These are phyloP conservation scores for Drosophila testacea DNA, from an alignment of 2,888 invertebrate genomes.

Conservation along the genomic window DNA sequence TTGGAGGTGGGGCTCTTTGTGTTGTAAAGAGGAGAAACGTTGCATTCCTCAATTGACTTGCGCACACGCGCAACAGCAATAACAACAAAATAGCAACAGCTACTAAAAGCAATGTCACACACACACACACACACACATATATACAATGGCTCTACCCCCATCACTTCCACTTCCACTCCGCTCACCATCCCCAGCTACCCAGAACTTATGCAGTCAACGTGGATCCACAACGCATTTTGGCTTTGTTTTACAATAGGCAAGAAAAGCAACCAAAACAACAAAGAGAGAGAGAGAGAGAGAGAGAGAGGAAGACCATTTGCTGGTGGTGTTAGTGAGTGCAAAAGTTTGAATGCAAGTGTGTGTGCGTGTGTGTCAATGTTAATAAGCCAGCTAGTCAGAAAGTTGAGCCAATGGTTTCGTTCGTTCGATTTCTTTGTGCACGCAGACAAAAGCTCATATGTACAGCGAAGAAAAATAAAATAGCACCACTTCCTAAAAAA, in stretches of 20 bases:
- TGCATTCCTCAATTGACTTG: slow-evolving; percentile 75
- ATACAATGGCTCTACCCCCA: slow-evolving; percentile 5
- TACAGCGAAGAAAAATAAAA: background rate
- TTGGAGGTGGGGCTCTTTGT: slow-evolving; percentile 6
- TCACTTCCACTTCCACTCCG: background rate
- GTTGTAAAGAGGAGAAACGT: slow-evolving; percentile 22
- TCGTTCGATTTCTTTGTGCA: slow-evolving; percentile 60
- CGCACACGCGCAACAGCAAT: slow-evolving; percentile 64
- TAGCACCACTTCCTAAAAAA: too few relatives aligned
- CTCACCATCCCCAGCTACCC: slow-evolving; percentile 15
- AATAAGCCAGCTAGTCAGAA: slow-evolving; percentile 60
- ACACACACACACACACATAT: slow-evolving; percentile 39
- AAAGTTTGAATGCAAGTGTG: slow-evolving; percentile 18
- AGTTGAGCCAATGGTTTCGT: slow-evolving; percentile 34
- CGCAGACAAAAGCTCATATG: slow-evolving; percentile 29
- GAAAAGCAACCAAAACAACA: slow-evolving; percentile 21
- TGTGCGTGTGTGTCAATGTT: slow-evolving; percentile 58
- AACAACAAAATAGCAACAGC: slow-evolving; percentile 38
- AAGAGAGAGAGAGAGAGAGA: slow-evolving; percentile 20
- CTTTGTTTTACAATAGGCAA: slow-evolving; percentile 70
- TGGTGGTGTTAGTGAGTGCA: slow-evolving; percentile 21
- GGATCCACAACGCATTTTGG: slow-evolving; percentile 63
- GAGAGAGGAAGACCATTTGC: slow-evolving; percentile 21
- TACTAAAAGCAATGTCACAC: slow-evolving; percentile 62
- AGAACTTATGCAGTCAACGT: slow-evolving; percentile 32